These are phyloP conservation scores for Rotaria magnacalcarata DNA, from an alignment of 2,888 invertebrate species.

Conservation along the genomic window DNA sequence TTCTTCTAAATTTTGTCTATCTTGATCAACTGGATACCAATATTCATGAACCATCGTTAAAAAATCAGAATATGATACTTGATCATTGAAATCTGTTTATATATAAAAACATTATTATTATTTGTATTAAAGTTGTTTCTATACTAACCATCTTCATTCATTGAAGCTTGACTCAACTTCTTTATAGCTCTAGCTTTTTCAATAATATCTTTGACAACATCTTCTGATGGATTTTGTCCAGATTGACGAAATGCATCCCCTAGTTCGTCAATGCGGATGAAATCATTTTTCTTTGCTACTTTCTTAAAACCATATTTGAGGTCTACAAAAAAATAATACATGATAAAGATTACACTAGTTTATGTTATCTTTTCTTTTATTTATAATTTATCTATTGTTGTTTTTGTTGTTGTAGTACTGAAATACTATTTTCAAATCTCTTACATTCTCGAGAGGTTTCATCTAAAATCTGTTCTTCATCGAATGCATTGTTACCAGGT, in stretches of 20 bases:
- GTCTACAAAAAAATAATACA: background rate
- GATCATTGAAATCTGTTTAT: background rate
- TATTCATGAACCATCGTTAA: background rate
- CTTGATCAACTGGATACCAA: background rate
- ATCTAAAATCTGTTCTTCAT: too few relatives aligned
- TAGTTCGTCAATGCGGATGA: constrained; percentile 37
- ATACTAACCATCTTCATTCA: too few relatives aligned
- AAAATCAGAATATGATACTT: background rate
- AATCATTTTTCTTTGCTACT: constrained; percentile 38
- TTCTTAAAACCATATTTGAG: constrained; percentile 40
- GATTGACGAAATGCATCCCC: constrained; percentile 43
- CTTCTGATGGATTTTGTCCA: constrained; percentile 44
- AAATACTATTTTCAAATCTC: too few relatives aligned
- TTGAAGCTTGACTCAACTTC: background rate
- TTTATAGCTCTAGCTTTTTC: background rate
- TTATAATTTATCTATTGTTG: too few relatives aligned
- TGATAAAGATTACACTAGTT: too few relatives aligned
- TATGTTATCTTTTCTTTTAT: too few relatives aligned
- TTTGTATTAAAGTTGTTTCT: too few relatives aligned
- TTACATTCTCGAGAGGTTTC: too few relatives aligned
- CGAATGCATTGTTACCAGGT: too few relatives aligned
- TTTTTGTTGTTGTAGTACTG: too few relatives aligned
- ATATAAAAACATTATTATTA: too few relatives aligned
- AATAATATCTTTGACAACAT: constrained; percentile 40
- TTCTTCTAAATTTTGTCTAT: background rate